These are phyloP conservation scores for Gymnobelideus leadbeateri DNA, from an alignment of 2,113 vertebrate species.

Conservation along the genomic window DNA sequence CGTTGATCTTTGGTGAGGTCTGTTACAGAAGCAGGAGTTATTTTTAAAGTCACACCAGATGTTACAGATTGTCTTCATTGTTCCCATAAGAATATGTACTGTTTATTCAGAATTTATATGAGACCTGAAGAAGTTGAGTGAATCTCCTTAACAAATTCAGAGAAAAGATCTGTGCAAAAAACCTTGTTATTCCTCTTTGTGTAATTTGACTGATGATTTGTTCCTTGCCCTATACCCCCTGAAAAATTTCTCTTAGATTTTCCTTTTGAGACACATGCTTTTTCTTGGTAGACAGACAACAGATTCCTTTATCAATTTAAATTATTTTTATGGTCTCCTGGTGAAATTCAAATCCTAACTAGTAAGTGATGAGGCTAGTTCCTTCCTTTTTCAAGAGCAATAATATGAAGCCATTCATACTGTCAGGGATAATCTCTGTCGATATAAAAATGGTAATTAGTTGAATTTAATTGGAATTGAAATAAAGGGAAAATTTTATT, in stretches of 20 bases:
- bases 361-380: constrained; percentile 56
- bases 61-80: constrained; percentile 58
- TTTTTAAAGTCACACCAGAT: constrained; percentile 73
- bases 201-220: constrained; percentile 59
- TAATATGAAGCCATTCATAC: constrained; percentile 55
- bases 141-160: constrained; percentile 40
- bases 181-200: constrained; percentile 33
- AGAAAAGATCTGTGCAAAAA: constrained; percentile 25
- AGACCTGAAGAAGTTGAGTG: constrained; percentile 68
- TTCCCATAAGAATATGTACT: constrained; percentile 46
- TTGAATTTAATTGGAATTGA: constrained; percentile 59
- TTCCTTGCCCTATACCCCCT: background rate
- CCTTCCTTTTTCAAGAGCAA: constrained; percentile 58
- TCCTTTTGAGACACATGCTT: constrained; percentile 47
- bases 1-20: constrained; percentile 55
- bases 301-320: constrained; percentile 70
- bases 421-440: constrained; percentile 63
- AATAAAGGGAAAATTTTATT: constrained; percentile 48
- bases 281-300: constrained; percentile 60
- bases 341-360: constrained; percentile 69
- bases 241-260: constrained; percentile 48
- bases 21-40: constrained; percentile 70
- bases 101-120: constrained; percentile 68
- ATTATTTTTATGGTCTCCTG: constrained; percentile 63
- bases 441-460: constrained; percentile 62